Percentiles rank a stretch among this genome's conserved stretches.
Conservation (phyloP, 2,888 invertebrate genomes). For the Tridacna gigas region DNA sequence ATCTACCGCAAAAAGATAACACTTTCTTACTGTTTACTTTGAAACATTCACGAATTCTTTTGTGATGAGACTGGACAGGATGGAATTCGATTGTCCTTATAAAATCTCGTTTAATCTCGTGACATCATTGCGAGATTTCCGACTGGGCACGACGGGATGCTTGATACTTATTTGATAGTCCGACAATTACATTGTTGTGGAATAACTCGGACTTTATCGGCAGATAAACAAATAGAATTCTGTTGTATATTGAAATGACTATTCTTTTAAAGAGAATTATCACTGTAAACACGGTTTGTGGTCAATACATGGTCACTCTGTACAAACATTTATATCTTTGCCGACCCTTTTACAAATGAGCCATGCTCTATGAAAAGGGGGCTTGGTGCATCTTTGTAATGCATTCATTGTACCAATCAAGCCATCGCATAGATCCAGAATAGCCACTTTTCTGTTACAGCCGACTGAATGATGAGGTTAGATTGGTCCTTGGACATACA, state of each 20-base stretch:
- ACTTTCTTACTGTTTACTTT: constrained; percentile 12
- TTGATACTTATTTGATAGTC: constrained; percentile 45
- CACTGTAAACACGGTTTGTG: neutral
- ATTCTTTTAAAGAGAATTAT: constrained; percentile 3
- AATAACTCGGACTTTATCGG: constrained; percentile 34
- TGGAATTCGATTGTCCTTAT: constrained; percentile 3
- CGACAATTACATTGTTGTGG: constrained; percentile 60
- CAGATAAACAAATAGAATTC: constrained; percentile 24
- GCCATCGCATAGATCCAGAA: too few relatives aligned
- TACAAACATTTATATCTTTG: too few relatives aligned
- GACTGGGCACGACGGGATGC: constrained; percentile 16
- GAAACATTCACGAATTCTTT: constrained; percentile 14
- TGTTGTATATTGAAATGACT: constrained; percentile 25
- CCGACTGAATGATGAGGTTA: too few relatives aligned
- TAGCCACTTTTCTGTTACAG: too few relatives aligned
- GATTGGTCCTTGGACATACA: too few relatives aligned
- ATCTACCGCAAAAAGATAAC: constrained; percentile 8
- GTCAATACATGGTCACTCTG: neutral
- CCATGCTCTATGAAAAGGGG: too few relatives aligned
- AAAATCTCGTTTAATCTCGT: constrained; percentile 24
- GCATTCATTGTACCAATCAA: too few relatives aligned
- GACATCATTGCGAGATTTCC: constrained; percentile 25
- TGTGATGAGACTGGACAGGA: neutral
- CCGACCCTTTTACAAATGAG: too few relatives aligned
- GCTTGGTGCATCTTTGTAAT: too few relatives aligned